Conservation (phyloP, 1,140 invertebrate species). For the Bombus turneri region DNA sequence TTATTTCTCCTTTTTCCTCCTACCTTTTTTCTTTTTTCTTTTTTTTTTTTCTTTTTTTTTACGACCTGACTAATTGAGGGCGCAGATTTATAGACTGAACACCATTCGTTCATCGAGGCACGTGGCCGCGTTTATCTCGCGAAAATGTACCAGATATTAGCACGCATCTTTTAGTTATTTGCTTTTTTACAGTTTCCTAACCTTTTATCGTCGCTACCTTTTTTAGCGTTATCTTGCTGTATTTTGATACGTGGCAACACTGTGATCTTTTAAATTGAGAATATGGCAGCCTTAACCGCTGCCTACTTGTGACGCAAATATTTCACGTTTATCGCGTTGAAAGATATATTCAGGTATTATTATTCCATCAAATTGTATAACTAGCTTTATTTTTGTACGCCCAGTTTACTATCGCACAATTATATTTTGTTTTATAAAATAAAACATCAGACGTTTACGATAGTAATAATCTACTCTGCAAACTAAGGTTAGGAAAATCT, state of each 20-base stretch:
- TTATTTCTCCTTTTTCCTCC: not conserved
- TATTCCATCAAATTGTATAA: too few relatives aligned
- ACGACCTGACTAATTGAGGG: not conserved
- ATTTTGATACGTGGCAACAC: not conserved
- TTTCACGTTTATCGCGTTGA: too few relatives aligned
- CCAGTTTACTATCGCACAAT: too few relatives aligned
- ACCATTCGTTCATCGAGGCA: not conserved
- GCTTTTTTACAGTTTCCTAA: not conserved
- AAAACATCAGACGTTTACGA: too few relatives aligned
- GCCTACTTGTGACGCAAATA: too few relatives aligned
- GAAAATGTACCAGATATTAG: not conserved
- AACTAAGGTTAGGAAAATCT: not conserved
- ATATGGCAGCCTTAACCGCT: too few relatives aligned
- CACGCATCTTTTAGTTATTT: not conserved
- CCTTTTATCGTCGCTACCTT: too few relatives aligned
- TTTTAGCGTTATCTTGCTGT: rapidly evolving
- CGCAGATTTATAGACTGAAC: conserved; percentile 17
- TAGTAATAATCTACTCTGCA: not conserved
- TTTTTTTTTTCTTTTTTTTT: not conserved
- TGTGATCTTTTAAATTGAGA: not conserved
- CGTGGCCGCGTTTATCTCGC: conserved; percentile 3
- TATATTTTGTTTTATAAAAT: too few relatives aligned
- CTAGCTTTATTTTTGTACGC: too few relatives aligned
- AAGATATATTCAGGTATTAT: too few relatives aligned
- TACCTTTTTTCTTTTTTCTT: not conserved